These are phyloP conservation scores for Tretioscincus oriximinensis DNA, from an alignment of 2,113 vertebrate species.

Conservation along the genomic window DNA sequence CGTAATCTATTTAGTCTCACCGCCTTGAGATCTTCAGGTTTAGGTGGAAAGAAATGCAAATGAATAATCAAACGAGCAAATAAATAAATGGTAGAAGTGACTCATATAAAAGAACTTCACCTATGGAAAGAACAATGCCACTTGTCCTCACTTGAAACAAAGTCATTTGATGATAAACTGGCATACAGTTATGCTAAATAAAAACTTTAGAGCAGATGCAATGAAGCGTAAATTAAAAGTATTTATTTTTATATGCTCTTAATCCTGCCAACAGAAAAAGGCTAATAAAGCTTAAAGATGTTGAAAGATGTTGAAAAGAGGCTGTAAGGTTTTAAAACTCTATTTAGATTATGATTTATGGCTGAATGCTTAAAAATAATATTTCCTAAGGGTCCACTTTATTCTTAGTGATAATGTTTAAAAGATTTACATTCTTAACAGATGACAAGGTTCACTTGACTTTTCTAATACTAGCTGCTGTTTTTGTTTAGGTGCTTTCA, in stretches of 20 bases:
- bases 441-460: slow-evolving; percentile 27
- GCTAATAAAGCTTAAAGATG: slow-evolving; percentile 44
- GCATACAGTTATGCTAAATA: slow-evolving; percentile 14
- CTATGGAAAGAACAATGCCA: slow-evolving; percentile 19
- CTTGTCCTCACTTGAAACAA: slow-evolving; percentile 31
- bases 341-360: slow-evolving; percentile 70
- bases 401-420: slow-evolving; percentile 44
- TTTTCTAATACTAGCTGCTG: slow-evolving; percentile 9
- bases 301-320: slow-evolving; percentile 73
- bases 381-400: slow-evolving; percentile 68
- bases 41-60: too few relatives aligned
- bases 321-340: slow-evolving; percentile 60
- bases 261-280: slow-evolving; percentile 62
- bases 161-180: slow-evolving; percentile 45
- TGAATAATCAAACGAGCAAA: too few relatives aligned
- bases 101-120: slow-evolving; percentile 16
- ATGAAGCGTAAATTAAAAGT: slow-evolving; percentile 51
- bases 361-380: slow-evolving; percentile 77
- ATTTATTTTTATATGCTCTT: slow-evolving; percentile 37
- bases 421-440: slow-evolving; percentile 12
- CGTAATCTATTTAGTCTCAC: too few relatives aligned
- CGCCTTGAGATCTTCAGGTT: too few relatives aligned
- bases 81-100: slow-evolving; percentile 29
- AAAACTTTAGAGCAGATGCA: slow-evolving; percentile 26
- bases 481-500: not conserved